Base-by-base conservation (phyloP, 2,113 vertebrate species). In the Solea solea region DNA sequence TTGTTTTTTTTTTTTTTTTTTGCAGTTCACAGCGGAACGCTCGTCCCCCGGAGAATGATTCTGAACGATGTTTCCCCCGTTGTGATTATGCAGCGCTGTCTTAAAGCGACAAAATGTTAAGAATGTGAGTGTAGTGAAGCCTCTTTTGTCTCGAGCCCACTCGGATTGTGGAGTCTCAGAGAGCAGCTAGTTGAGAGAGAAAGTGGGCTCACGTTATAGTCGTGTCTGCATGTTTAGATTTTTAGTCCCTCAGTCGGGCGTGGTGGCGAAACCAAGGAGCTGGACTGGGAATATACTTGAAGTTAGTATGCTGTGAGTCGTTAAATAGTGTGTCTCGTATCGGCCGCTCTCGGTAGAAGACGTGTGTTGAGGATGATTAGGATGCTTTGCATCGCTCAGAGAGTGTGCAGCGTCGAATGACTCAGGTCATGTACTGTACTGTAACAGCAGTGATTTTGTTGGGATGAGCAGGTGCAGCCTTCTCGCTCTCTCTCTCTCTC, bases 221-320 rank as follows among this genome's bases (percentile, higher is more conserved):
- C 57, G 81, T 80, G 69, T 76, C 75, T 89, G 91, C 92, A 93
- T 91, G 93, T 62, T 7, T 92, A 84, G 76, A 86, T 51, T 82
- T 82, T 78, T 80, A 84, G 77, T 72, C 62, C 78, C 64, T 83
- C 73, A 42, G 52, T 69, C 70, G 76, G 74, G 78, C 40, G 45
- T 81, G 76, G 84, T 67, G 66, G 60, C 60, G 76, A 84, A 81
- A 85, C 48, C 53, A 61, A 67, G 64, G 80, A 86, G 84, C 82
- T 86, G 87, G 81, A 53, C 89, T 89, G 75, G 80, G 88, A 87
- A 83, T 78, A 91, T 92, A 93, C 93, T 94, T 94, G 93, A 94
- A 93, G 90, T 90, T 83, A 34, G 34, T 34, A 6, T 34, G 2
- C 86, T 91, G 75, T 87, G 60, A 72, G 71, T 86, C 74, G 68